Conservation (phyloP, 2,797 vertebrate species). For the Echiichthys vipera region DNA sequence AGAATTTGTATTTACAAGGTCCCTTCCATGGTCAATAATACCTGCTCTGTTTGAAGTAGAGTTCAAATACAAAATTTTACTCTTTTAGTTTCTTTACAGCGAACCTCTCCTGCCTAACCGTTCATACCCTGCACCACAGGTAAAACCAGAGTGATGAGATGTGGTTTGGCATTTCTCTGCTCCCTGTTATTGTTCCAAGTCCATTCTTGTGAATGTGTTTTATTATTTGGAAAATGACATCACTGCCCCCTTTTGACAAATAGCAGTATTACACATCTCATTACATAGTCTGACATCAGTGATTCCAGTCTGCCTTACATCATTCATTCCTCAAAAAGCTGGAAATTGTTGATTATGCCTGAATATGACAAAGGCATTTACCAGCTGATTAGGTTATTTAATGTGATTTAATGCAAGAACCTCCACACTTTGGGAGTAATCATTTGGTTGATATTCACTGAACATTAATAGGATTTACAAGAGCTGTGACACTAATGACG, state of each 20-base stretch:
- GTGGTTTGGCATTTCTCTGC: conserved; percentile 44
- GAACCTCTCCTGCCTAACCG: neutral
- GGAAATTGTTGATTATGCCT: neutral
- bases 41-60: neutral
- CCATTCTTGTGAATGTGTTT: conserved; percentile 12
- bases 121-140: neutral
- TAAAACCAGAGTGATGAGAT: conserved; percentile 34
- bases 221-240: conserved; percentile 37
- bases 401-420: neutral
- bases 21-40: neutral
- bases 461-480: neutral
- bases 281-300: conserved; percentile 82
- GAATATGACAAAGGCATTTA: neutral
- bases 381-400: neutral
- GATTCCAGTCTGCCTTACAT: conserved; percentile 10
- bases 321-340: conserved; percentile 14
- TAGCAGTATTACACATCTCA: conserved; percentile 60
- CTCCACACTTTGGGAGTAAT: neutral
- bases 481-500: neutral
- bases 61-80: neutral
- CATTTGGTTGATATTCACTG: neutral
- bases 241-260: conserved; percentile 77
- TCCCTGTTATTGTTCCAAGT: conserved; percentile 12
- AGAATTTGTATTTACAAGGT: neutral
- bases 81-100: neutral